Evolutionary conservation across 37 sponge, comb jelly and placozoan genomes (phyloP).

Genomic region (Halisarca cf. caerulea): DNA sequence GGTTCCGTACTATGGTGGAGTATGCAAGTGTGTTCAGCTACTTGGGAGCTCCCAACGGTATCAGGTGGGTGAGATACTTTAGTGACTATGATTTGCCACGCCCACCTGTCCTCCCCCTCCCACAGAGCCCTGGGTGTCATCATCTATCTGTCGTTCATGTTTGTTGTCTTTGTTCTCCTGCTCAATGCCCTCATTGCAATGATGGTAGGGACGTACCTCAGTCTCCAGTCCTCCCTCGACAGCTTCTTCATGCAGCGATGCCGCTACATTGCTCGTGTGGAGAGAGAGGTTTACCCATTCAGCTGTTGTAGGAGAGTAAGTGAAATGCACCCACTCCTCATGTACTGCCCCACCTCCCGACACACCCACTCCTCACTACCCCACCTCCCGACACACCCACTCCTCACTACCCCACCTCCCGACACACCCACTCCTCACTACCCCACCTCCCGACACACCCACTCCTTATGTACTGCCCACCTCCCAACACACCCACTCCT

Average conservation of each 20-base stretch:
- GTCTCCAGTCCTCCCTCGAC: background rate
- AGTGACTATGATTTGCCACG: too few relatives aligned
- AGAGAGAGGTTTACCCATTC: slow-evolving; percentile 1
- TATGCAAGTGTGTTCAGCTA: background rate
- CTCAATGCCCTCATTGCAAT: slow-evolving; percentile 10
- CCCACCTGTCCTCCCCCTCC: background rate
- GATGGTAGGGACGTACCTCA: slow-evolving; percentile 28
- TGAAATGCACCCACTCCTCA: background rate
- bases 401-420: too few relatives aligned
- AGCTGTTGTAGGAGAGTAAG: slow-evolving; percentile 15
- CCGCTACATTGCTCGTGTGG: slow-evolving; percentile 11
- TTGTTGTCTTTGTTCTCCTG: background rate
- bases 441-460: background rate
- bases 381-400: too few relatives aligned
- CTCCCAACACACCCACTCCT: too few relatives aligned
- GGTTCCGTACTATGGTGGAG: slow-evolving; percentile 18
- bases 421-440: background rate
- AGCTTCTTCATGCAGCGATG: slow-evolving; percentile 6
- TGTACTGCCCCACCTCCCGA: too few relatives aligned
- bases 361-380: too few relatives aligned
- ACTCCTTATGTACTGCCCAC: background rate
- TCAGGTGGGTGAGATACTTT: slow-evolving; percentile 11
- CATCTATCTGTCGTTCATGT: slow-evolving; percentile 15
- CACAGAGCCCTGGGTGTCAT: slow-evolving; percentile 25
- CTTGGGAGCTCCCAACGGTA: background rate